These are phyloP conservation scores for Tinea semifulvella DNA, from an alignment of 2,888 invertebrate species.

Conservation along the genomic window DNA sequence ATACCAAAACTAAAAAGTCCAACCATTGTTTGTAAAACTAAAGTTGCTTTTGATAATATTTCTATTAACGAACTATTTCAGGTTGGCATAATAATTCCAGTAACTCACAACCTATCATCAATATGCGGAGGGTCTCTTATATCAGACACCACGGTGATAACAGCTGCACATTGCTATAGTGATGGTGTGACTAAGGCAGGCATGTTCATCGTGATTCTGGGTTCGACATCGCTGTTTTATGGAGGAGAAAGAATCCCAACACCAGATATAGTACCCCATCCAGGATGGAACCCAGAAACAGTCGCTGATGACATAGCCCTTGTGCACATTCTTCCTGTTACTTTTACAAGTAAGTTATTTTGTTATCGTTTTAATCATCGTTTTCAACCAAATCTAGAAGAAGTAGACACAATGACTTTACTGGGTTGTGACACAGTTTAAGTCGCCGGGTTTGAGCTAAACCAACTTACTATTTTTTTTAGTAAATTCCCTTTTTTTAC, in stretches of 20 bases:
- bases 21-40: too few species aligned
- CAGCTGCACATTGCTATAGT: slow-evolving; percentile 31
- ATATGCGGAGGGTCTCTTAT: slow-evolving; percentile 36
- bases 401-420: too few species aligned
- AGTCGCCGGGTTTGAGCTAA: too few species aligned
- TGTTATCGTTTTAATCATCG: not conserved
- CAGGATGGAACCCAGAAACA: slow-evolving; percentile 29
- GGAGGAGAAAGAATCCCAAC: slow-evolving; percentile 17
- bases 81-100: slow-evolving; percentile 35
- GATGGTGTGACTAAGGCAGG: slow-evolving; percentile 23
- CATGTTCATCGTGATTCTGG: slow-evolving; percentile 17
- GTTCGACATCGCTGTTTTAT: slow-evolving; percentile 17
- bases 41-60: too few species aligned
- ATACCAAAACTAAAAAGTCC: too few species aligned
- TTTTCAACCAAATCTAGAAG: too few species aligned
- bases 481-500: too few species aligned
- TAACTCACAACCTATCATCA: slow-evolving; percentile 29
- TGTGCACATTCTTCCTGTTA: slow-evolving; percentile 17
- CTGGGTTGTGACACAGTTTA: too few species aligned
- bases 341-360: not conserved
- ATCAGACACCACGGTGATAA: slow-evolving; percentile 26
- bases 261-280: slow-evolving; percentile 11
- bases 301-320: slow-evolving; percentile 35
- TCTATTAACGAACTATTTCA: too few species aligned
- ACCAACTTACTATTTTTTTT: too few species aligned